These are phyloP conservation scores for Balaeniceps rex DNA, from an alignment of 2,113 vertebrate species.

Conservation along the genomic window DNA sequence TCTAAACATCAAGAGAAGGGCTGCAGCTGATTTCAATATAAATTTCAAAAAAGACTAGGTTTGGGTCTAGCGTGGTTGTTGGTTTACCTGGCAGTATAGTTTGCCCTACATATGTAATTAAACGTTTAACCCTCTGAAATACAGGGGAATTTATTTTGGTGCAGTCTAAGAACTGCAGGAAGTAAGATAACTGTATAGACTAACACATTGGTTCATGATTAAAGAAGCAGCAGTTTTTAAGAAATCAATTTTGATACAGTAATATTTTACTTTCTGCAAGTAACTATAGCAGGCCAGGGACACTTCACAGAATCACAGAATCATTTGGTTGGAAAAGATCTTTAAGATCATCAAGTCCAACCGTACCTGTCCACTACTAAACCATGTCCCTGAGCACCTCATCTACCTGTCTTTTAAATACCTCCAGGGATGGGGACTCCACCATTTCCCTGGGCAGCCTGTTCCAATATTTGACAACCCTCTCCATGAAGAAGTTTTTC, in stretches of 20 bases:
- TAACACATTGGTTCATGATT: neutral
- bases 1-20: neutral
- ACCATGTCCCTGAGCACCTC: too few species aligned
- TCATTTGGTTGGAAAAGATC: too few species aligned
- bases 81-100: neutral
- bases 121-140: neutral
- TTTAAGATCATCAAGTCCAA: too few species aligned
- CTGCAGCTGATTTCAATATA: neutral
- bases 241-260: neutral
- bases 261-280: neutral
- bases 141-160: neutral
- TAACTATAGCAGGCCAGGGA: neutral
- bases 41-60: neutral
- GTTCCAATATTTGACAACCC: too few species aligned
- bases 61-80: neutral
- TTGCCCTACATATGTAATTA: neutral
- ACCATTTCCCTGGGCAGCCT: too few species aligned
- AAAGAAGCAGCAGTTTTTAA: neutral
- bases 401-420: too few species aligned
- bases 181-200: neutral
- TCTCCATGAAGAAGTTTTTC: too few species aligned
- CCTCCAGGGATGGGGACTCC: too few species aligned
- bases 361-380: too few species aligned
- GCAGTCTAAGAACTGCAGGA: neutral
- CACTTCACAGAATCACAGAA: too few species aligned